Conservation (phyloP, 1,140 invertebrate species). For the Macrobrachium rosenbergii region DNA sequence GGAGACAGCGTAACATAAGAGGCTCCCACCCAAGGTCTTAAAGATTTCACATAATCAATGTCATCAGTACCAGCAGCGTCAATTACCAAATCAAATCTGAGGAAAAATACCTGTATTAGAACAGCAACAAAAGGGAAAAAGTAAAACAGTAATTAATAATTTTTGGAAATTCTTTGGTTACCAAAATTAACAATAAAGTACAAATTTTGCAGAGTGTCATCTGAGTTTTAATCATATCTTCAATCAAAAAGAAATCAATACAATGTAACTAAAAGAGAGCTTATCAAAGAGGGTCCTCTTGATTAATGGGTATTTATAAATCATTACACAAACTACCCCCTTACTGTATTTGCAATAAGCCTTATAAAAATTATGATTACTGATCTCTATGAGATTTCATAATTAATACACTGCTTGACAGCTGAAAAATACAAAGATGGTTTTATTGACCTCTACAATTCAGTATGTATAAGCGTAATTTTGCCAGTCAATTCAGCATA, state of each 20-base stretch:
- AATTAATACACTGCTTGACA: no score
- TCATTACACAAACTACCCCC: no score
- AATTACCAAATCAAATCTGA: slow-evolving; percentile 47
- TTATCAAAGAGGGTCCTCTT: no score
- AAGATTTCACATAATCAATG: slow-evolving; percentile 38
- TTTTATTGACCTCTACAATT: no score
- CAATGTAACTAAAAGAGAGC: not conserved
- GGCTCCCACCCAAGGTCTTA: slow-evolving; percentile 79
- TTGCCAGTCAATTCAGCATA: no score
- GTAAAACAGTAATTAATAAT: not conserved
- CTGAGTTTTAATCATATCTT: not conserved
- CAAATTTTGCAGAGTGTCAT: not conserved
- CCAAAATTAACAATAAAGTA: not conserved
- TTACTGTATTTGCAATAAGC: no score
- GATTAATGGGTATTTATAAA: no score
- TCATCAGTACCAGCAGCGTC: slow-evolving; percentile 47
- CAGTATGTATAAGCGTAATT: no score
- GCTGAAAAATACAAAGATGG: no score
- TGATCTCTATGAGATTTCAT: no score
- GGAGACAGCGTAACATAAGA: slow-evolving; percentile 88
- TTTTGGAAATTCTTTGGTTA: not conserved
- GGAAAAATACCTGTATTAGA: no score
- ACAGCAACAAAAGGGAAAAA: not conserved
- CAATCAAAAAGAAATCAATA: not conserved
- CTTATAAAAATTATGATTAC: no score